phyloP scores from a whole-genome alignment of 2,888 invertebrate species.

The Rotaria macrura region DNA sequence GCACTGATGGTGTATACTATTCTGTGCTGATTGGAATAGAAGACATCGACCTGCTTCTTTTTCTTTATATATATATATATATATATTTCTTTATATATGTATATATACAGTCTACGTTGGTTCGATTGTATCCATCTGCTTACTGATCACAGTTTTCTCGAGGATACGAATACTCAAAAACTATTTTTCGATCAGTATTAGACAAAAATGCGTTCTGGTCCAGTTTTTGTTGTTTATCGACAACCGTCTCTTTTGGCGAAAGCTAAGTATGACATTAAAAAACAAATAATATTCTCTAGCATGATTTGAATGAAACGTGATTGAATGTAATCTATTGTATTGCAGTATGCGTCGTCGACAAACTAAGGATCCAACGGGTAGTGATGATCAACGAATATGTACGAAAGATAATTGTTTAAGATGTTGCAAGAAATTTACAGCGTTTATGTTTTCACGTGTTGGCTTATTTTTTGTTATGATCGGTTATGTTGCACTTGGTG shows the following conservation, averaged over 20 bases:
- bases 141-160: not conserved
- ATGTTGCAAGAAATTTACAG: slow-evolving; percentile 31
- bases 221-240: slow-evolving; percentile 1
- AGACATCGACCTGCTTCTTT: not conserved
- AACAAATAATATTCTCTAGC: too few species aligned
- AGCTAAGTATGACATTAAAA: not conserved
- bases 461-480: slow-evolving; percentile 30
- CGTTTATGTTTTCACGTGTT: slow-evolving; percentile 33
- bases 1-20: not conserved
- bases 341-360: not conserved
- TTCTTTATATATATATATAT: not conserved
- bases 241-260: not conserved
- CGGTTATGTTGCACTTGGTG: slow-evolving; percentile 30
- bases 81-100: not conserved
- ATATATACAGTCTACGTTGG: not conserved
- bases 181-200: not conserved
- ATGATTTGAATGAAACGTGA: not conserved
- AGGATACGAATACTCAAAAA: not conserved
- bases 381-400: not conserved
- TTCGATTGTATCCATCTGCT: not conserved
- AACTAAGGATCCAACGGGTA: not conserved
- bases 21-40: not conserved
- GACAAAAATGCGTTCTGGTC: not conserved
- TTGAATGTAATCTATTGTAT: not conserved
- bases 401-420: slow-evolving; percentile 29